Evolutionary conservation across 2,113 vertebrate species (phyloP), one percentile per base, ranked within the genome.

Genomic region (Campylorhamphus procurvoides): DNA sequence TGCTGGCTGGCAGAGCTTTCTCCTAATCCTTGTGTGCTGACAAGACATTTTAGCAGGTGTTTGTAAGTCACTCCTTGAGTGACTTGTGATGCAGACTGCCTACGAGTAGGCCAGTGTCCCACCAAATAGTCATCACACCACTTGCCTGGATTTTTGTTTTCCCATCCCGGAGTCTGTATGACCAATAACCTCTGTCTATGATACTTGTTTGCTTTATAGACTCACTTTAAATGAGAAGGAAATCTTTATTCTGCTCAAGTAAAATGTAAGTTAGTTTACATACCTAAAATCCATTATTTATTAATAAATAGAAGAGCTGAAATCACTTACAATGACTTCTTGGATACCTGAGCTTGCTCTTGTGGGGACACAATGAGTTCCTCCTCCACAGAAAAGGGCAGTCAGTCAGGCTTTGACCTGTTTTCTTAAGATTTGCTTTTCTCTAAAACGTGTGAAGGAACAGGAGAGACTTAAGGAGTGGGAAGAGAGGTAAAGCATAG

Each of bases 51-150:
- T 52, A 16, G 11, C 16, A 56, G 33, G 6, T 53, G 13, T 8
- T 31, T 37, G n/a, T 35, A 56, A 83, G 19, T 6, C 0, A 1
- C 7, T 66, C 9, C 19, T 35, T 5, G 31, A 29, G 44, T 0
- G 0, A 40, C 47, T 40, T 52, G 47, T 0, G 12, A 35, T 33
- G 22, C 0, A 1, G 28, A 44, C 10, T 37, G 23, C 7, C 39
- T 71, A 42, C 59, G 50, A 66, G 24, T 44, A 31, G 76, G 27
- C 29, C 0, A 1, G 2, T 58, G 24, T 53, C 18, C 19, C 4
- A 1, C 35, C 0, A 0, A 0, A 7, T 23, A 58, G 33, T 9
- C 0, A 0, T 53, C 0, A 5, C 37, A 56, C n/a, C 1, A 2
- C 27, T 72, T 64, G 23, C 39, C 29, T 24, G 42, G 44, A 3